Conservation (phyloP, 2,113 vertebrate genomes). For the Rousettus leschenaultii region DNA sequence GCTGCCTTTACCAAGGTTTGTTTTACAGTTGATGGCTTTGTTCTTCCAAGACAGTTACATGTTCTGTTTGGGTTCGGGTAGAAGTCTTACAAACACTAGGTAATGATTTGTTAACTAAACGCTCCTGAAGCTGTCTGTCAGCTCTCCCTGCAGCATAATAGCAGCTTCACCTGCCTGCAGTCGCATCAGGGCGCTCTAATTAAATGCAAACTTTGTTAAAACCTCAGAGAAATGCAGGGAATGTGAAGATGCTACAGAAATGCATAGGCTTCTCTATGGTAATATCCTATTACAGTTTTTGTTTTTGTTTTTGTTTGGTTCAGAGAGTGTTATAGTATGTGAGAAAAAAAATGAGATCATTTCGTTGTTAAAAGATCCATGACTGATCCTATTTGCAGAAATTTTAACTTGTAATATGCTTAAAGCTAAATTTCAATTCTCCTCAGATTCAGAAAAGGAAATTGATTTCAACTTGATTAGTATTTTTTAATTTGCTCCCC, state of each 20-base stretch:
- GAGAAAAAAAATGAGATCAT: not conserved
- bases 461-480: not conserved
- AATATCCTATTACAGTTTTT: not conserved
- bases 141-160: not conserved
- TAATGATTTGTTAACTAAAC: constrained; percentile 67
- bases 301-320: not conserved
- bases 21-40: constrained; percentile 71
- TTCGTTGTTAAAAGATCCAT: not conserved
- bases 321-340: not conserved
- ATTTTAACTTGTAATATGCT: not conserved
- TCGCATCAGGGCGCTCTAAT: constrained; percentile 42
- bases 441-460: not conserved
- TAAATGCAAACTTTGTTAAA: constrained; percentile 46
- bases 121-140: constrained; percentile 67
- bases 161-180: constrained; percentile 27
- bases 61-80: constrained; percentile 71
- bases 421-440: not conserved
- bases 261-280: not conserved
- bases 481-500: not conserved
- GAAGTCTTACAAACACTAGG: constrained; percentile 66
- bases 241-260: not conserved
- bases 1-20: constrained; percentile 61
- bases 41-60: constrained; percentile 69
- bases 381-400: not conserved
- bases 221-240: not conserved